Evolutionary conservation across 2,113 vertebrate species (phyloP).

Genomic region (Neogobius melanostomus): DNA sequence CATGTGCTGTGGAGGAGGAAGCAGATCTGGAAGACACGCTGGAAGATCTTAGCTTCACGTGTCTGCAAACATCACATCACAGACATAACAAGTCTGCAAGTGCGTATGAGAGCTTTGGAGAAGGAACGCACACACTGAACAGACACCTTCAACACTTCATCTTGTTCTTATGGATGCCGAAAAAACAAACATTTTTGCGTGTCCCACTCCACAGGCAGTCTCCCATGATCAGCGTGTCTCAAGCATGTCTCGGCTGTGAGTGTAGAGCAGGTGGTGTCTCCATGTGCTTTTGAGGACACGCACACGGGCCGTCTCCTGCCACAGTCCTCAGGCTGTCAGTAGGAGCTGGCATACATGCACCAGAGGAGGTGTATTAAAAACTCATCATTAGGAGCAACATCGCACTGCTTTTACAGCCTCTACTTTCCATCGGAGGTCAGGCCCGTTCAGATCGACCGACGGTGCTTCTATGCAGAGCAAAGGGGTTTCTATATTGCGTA

Average conservation of each 20-base stretch:
- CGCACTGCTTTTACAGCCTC: not conserved
- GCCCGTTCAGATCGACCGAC: no score
- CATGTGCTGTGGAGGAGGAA: not conserved
- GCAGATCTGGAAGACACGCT: not conserved
- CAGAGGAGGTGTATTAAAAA: not conserved
- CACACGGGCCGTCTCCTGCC: slow-evolving; percentile 27
- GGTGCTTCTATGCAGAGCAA: no score
- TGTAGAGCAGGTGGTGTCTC: slow-evolving; percentile 38
- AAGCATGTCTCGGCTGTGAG: slow-evolving; percentile 23
- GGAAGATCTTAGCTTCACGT: not conserved
- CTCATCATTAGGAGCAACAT: slow-evolving; percentile 2
- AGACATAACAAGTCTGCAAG: no score
- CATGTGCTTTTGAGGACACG: slow-evolving; percentile 42
- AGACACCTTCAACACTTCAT: no score
- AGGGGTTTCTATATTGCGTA: no score
- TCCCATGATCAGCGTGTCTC: slow-evolving; percentile 21
- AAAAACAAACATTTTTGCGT: not conserved
- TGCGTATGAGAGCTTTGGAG: not conserved
- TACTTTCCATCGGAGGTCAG: no score
- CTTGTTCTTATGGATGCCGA: not conserved
- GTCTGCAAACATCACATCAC: not conserved
- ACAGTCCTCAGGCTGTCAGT: slow-evolving; percentile 16
- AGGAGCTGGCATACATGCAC: not conserved
- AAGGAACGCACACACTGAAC: no score
- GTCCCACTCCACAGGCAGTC: slow-evolving; percentile 6